Evolutionary conservation across 2,113 vertebrate species (phyloP).

Genomic region (Planiliza haematocheilus): DNA sequence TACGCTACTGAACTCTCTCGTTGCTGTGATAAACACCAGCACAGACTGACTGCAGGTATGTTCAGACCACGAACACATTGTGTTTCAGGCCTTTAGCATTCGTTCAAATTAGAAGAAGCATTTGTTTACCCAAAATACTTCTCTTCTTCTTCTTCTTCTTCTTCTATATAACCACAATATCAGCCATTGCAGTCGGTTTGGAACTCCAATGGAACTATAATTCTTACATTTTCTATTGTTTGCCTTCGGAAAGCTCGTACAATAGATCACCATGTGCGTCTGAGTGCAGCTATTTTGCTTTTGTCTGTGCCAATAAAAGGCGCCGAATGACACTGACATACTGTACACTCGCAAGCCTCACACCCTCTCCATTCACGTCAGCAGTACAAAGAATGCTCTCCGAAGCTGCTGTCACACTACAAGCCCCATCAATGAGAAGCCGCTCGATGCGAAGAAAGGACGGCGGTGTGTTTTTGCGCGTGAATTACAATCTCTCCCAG

Average conservation of each 20-base stretch:
- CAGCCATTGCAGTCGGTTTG: not conserved
- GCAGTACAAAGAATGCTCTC: slow-evolving; percentile 40
- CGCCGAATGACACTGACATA: not conserved
- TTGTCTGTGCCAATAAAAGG: slow-evolving; percentile 13
- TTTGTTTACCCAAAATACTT: not conserved
- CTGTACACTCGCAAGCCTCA: slow-evolving; percentile 18
- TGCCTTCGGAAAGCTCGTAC: not conserved
- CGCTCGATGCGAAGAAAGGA: slow-evolving; percentile 21
- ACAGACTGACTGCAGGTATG: not conserved
- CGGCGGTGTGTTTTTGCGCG: slow-evolving; percentile 6
- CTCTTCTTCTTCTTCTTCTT: not conserved
- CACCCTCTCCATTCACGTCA: slow-evolving; percentile 34
- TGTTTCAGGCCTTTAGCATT: not conserved
- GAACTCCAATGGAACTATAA: no score
- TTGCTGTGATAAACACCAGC: not conserved
- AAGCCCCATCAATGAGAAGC: slow-evolving; percentile 35
- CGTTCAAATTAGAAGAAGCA: slow-evolving; percentile 2
- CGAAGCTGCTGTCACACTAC: slow-evolving; percentile 47
- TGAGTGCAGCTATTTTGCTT: not conserved
- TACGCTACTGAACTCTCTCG: not conserved
- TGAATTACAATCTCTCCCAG: slow-evolving; percentile 17
- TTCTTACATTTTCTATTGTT: not conserved
- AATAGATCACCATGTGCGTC: no score
- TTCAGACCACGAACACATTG: not conserved
- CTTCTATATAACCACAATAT: not conserved